phyloP scores from a whole-genome alignment of 2,797 vertebrate species.

The Rhinoraja longicauda region DNA sequence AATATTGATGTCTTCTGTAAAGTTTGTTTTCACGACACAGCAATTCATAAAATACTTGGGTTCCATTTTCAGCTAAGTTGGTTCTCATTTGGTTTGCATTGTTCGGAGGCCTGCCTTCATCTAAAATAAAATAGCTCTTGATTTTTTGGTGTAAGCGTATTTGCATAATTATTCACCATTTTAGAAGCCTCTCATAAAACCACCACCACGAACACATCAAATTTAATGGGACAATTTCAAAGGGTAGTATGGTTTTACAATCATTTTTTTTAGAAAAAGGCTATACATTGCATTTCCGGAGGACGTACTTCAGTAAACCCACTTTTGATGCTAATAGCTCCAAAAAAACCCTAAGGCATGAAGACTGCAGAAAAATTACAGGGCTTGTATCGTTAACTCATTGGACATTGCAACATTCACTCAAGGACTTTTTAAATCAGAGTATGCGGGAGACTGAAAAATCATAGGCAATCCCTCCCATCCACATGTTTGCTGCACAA shows the following conservation, averaged over 20 bases:
- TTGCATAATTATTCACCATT: neutral
- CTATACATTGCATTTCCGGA: neutral
- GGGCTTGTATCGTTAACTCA: neutral
- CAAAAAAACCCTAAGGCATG: neutral
- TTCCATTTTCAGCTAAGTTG: neutral
- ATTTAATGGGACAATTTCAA: neutral
- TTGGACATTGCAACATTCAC: neutral
- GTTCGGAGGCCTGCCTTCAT: neutral
- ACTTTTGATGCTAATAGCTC: neutral
- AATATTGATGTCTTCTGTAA: neutral
- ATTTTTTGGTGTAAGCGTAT: neutral
- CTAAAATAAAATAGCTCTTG: neutral
- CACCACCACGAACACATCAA: neutral
- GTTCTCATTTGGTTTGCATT: neutral
- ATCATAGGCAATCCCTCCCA: neutral
- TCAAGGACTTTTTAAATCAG: neutral
- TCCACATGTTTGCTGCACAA: too few relatives aligned
- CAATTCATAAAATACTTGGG: neutral
- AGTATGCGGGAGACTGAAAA: neutral
- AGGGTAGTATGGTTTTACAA: neutral
- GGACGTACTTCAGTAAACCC: neutral
- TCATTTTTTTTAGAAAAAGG: neutral
- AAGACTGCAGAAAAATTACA: neutral
- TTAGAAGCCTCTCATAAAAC: neutral
- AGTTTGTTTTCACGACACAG: neutral